These are phyloP conservation scores for Podarcis muralis DNA, from an alignment of 2,113 vertebrate genomes.

Conservation along the genomic window DNA sequence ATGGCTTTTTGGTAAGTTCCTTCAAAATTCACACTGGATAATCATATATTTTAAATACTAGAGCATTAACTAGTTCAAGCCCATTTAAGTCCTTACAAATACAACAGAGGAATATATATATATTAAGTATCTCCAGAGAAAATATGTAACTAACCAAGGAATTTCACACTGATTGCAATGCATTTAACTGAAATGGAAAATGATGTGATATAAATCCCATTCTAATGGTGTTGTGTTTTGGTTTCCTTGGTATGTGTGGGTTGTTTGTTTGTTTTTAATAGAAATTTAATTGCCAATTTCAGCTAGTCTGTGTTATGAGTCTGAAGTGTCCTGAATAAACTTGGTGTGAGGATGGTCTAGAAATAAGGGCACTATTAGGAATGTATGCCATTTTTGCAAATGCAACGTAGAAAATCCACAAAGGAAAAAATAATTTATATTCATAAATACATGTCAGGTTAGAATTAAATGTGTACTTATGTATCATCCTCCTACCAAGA, in stretches of 20 bases:
- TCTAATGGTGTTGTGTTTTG: neutral
- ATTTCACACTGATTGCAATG: neutral
- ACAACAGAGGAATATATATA: conserved; percentile 22
- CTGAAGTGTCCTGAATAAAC: neutral
- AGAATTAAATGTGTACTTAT: neutral
- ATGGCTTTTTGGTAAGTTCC: conserved; percentile 64
- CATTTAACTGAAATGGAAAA: conserved; percentile 18
- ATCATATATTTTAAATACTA: conserved; percentile 55
- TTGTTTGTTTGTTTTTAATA: neutral
- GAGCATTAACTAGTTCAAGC: conserved; percentile 60
- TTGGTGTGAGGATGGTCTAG: neutral
- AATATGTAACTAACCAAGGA: conserved; percentile 31
- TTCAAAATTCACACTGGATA: conserved; percentile 50
- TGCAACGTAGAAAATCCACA: neutral
- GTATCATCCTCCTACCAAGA: neutral
- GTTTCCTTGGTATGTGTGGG: neutral
- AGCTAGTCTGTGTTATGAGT: neutral
- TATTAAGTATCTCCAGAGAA: conserved; percentile 35
- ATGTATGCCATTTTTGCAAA: neutral
- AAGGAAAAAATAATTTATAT: neutral
- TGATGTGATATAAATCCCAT: conserved; percentile 6
- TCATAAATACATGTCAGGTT: neutral
- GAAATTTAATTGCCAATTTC: neutral
- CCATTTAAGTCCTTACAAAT: conserved; percentile 56
- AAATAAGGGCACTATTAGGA: conserved; percentile 4